A percentile compares a stretch with the other conserved stretches of the same genome.
These are phyloP conservation scores for Copidosoma aretas DNA, from an alignment of 2,888 invertebrate species.

Conservation along the genomic window DNA sequence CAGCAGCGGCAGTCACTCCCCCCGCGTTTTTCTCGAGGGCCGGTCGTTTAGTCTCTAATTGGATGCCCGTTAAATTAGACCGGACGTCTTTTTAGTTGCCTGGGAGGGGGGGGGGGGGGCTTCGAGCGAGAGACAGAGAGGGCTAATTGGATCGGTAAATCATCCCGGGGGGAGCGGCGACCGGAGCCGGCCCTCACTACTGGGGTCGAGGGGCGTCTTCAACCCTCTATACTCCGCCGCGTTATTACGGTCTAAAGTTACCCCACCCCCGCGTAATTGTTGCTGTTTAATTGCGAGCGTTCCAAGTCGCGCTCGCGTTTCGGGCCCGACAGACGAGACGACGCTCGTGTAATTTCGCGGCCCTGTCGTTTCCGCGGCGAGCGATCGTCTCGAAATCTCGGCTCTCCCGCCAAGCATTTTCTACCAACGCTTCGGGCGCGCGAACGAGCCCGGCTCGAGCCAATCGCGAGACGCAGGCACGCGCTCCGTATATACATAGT, in stretches of 20 bases:
- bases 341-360: slow-evolving; percentile 43
- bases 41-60: slow-evolving; percentile 58
- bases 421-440: too few relatives aligned
- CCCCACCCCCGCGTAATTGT: slow-evolving; percentile 63
- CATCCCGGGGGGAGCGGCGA: slow-evolving; percentile 55
- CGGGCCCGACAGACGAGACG: slow-evolving; percentile 5
- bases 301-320: slow-evolving; percentile 55
- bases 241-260: slow-evolving; percentile 64
- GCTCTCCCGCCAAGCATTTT: too few relatives aligned
- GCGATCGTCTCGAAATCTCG: too few relatives aligned
- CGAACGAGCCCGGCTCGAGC: too few relatives aligned
- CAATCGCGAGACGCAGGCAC: too few relatives aligned
- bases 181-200: background rate
- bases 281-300: slow-evolving; percentile 63
- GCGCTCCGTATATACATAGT: too few relatives aligned
- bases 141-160: slow-evolving; percentile 63
- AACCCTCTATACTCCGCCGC: slow-evolving; percentile 63
- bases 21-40: background rate
- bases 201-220: slow-evolving; percentile 36
- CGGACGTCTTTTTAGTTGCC: slow-evolving; percentile 60
- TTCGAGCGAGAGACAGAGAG: slow-evolving; percentile 42
- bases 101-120: slow-evolving; percentile 48
- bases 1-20: background rate
- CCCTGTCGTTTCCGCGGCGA: slow-evolving; percentile 20
- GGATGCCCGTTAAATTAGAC: slow-evolving; percentile 62